Evolutionary conservation across 2,797 vertebrate genomes (phyloP), one percentile per base, ranked within the genome.

Genomic region (Yasuhikotakia modesta): DNA sequence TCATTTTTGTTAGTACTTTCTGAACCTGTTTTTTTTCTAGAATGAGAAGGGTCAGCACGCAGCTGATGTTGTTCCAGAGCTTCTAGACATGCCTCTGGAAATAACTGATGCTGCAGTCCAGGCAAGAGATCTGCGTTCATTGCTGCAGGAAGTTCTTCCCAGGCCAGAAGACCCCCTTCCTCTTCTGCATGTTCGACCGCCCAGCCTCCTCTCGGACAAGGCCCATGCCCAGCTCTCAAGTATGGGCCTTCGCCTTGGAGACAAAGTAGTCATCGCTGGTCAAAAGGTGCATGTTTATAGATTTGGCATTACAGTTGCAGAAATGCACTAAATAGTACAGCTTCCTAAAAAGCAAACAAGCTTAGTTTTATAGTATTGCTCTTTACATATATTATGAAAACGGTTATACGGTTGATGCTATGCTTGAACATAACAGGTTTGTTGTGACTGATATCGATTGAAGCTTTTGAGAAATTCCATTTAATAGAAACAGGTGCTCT

Each of bases 21-120:
- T 43, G 1, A 43, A 43, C 39, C 21, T 58, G 22, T 24, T 16
- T 66, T 30, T 16, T 48, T 27, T 58, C 3, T 87, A 99, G 97
- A 97, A 99, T 30, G 96, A 98, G 80, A 95, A 91, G 86, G 96
- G 96, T 1, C 95, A 95, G 87, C 93, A 91, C 78, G 95, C 97
- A 0, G 95, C 91, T 0, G 96, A 99, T 3, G 95, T 98, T 70
- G 96, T 99, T 43, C 96, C 97, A 0, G 96, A 99, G 81, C 95
- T 96, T 0, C 91, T 97, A 1, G 96, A 99, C 80, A 97, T 99
- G 96, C 95, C 96, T 0, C 79, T 97, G 81, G 96, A 99, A 82
- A 98, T 98, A 96, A 95, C 96, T 0, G 97, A 99, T 1, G 95
- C 96, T 0, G 96, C 97, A 0, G 93, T 93, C 0, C 90, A 94